Conservation (phyloP, 2,888 invertebrate species). For the Hyposoter didymator region DNA sequence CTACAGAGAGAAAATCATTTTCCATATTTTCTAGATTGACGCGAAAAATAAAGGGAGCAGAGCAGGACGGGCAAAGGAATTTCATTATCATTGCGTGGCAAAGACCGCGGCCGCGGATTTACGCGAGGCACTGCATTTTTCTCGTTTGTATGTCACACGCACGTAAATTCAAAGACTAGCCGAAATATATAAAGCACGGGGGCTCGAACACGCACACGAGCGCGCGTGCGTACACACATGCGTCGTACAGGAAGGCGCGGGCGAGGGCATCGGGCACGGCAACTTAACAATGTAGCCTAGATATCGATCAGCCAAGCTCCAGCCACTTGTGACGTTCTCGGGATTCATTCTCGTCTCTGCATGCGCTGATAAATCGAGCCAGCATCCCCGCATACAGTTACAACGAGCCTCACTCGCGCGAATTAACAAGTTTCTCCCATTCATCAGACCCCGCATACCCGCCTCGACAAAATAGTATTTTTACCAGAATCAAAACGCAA, state of each 20-base stretch:
- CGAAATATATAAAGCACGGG: background rate
- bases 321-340: conserved; percentile 26
- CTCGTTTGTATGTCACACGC: background rate
- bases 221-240: conserved; percentile 2
- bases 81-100: no score
- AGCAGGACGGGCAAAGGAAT: no score
- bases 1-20: no score
- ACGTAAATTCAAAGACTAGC: no score
- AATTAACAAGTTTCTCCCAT: no score
- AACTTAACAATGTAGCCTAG: conserved; percentile 68
- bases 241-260: background rate
- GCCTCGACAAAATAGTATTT: no score
- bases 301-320: conserved; percentile 69
- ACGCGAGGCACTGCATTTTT: background rate
- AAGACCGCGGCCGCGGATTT: background rate
- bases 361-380: conserved; percentile 7
- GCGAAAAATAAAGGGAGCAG: no score
- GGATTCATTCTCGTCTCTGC: conserved; percentile 41
- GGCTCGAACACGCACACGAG: background rate
- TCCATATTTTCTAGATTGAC: background rate
- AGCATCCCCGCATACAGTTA: no score
- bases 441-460: no score
- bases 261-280: background rate
- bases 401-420: no score
- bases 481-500: no score